A percentile compares a stretch with the other conserved stretches of the same genome.
Conservation (phyloP, 2,113 vertebrate genomes). For the Prolemur simus region DNA sequence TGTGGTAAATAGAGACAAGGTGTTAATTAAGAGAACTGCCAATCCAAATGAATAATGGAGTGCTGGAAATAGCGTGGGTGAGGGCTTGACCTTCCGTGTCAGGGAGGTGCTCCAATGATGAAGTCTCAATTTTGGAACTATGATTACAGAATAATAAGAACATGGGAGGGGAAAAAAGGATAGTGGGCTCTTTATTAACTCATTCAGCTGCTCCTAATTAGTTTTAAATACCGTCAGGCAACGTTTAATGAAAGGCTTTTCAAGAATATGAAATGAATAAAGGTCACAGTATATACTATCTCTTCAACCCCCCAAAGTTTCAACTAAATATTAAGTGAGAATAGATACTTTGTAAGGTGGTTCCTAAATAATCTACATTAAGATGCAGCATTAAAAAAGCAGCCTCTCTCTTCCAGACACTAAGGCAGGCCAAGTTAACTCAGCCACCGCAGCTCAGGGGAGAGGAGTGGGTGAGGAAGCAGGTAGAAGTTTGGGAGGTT, state of each 20-base stretch:
- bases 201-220: constrained; percentile 38
- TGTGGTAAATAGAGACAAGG: constrained; percentile 53
- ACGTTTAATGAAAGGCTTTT: constrained; percentile 36
- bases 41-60: constrained; percentile 40
- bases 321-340: background rate
- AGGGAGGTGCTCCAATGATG: background rate
- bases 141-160: constrained; percentile 21
- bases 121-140: constrained; percentile 32
- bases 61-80: background rate
- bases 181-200: background rate
- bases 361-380: background rate
- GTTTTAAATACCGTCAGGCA: constrained; percentile 15
- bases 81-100: background rate
- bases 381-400: background rate
- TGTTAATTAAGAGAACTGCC: constrained; percentile 68
- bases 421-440: background rate
- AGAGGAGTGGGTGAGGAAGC: background rate
- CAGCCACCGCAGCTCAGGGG: too few relatives aligned
- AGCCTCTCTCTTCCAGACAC: background rate
- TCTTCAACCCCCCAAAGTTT: background rate
- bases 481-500: background rate
- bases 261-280: constrained; percentile 40
- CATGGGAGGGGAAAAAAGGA: background rate
- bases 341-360: background rate
- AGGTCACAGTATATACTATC: background rate